Conservation (phyloP, 2,113 vertebrate genomes). For the Chrysochloris asiatica region DNA sequence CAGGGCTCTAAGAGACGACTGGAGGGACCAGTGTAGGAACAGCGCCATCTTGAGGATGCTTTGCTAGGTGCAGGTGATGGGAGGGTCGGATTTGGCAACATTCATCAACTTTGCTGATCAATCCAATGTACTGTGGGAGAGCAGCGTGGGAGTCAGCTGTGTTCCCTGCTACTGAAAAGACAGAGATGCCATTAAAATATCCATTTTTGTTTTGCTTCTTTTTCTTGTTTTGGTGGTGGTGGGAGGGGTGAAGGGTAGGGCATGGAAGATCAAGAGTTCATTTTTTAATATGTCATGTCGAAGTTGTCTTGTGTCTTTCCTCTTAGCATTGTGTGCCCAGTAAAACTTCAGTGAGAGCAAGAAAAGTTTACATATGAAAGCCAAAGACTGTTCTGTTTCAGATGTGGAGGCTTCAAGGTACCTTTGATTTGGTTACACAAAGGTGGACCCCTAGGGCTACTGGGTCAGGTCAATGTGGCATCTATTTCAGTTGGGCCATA, state of each 20-base stretch:
- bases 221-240: too few relatives aligned
- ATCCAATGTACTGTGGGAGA: accelerated
- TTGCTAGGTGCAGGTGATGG: background rate
- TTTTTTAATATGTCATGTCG: background rate
- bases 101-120: background rate
- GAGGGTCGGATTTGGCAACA: background rate
- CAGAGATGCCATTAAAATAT: background rate
- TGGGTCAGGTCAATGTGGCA: background rate
- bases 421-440: background rate
- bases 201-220: too few relatives aligned
- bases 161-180: background rate
- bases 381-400: background rate
- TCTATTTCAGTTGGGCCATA: background rate
- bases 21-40: accelerated
- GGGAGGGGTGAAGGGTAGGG: too few relatives aligned
- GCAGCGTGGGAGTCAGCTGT: too few relatives aligned
- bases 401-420: background rate
- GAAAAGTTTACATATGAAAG: background rate
- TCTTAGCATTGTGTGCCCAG: background rate
- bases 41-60: background rate
- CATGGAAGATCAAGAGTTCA: background rate
- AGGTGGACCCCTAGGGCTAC: accelerated
- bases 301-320: background rate
- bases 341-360: background rate
- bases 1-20: too few relatives aligned